Percentiles rank a stretch among this genome's conserved stretches.
Conservation (phyloP, 2,113 vertebrate genomes). For the Acanthochromis polyacanthus region DNA sequence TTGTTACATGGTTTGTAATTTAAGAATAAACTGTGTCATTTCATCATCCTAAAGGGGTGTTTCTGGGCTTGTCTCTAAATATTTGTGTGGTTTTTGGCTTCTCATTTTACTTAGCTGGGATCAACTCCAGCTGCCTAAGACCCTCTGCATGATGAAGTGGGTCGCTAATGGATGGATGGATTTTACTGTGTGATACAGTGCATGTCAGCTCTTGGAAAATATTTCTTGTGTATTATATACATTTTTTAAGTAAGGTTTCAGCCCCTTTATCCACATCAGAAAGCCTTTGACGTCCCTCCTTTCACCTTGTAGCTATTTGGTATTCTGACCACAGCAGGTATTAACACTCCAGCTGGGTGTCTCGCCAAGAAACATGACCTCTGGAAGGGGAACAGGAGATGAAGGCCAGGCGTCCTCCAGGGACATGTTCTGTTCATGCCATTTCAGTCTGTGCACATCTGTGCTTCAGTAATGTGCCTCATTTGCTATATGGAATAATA, state of each 20-base stretch:
- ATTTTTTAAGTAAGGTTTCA: neutral
- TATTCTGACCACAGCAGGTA: conserved; percentile 47
- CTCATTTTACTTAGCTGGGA: neutral
- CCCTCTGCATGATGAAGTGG: too few relatives aligned
- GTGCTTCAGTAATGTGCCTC: neutral
- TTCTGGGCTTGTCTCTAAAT: conserved; percentile 13
- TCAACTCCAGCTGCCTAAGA: too few relatives aligned
- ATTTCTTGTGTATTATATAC: conserved; percentile 1
- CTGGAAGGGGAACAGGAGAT: conserved; percentile 25
- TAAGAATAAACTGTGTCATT: conserved; percentile 79
- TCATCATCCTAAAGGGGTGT: conserved; percentile 65
- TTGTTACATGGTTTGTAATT: conserved; percentile 75
- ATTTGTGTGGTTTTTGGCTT: neutral
- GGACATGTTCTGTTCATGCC: conserved; percentile 5
- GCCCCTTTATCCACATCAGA: neutral
- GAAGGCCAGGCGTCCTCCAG: conserved; percentile 19
- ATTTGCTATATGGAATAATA: conserved; percentile 4
- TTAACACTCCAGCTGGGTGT: conserved; percentile 32
- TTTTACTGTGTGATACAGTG: neutral
- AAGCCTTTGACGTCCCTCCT: conserved; percentile 1
- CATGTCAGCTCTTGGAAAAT: too few relatives aligned
- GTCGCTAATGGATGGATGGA: too few relatives aligned
- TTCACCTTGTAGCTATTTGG: conserved; percentile 40
- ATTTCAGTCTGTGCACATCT: conserved; percentile 8
- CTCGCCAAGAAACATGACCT: conserved; percentile 59